Base-by-base conservation (phyloP, 2,797 vertebrate species). In the Kryptolebias ocellatus region DNA sequence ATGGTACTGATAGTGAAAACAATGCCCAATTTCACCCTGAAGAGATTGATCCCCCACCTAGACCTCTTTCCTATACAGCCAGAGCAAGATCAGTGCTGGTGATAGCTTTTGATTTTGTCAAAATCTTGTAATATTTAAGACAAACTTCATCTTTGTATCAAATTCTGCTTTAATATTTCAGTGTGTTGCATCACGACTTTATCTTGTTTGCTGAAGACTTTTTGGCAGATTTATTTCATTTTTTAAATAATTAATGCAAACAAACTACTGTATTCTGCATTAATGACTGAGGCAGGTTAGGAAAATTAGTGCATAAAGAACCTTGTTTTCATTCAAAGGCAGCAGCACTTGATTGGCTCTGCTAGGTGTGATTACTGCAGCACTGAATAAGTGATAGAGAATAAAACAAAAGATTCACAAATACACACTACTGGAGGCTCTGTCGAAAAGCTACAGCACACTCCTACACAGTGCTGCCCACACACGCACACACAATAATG, bases 331-430 rank as follows among this genome's bases (percentile, higher is more conserved):
- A 51, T 76, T 83, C 73, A 87, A 83, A 78, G 78, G 65, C 83
- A 74, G 61, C 69, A 45, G 76, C 71, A 37, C 66, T 76, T 27
- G 61, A 81, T 80, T 53, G 14, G 69, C 75, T 42, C 62, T 37
- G 79, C 69, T 74, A 65, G 79, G 79, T 87, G 81, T 75, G 82
- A 87, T 83, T 84, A 72, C 67, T 67, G 78, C 74, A 14, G 60
- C 59, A 81, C 83, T 80, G 73, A 86, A 85, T 68, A 82, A 78
- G 62, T 86, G 87, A 82, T 67, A 85, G 75, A 81, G 77, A 87
- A 80, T 81, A 88, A 87, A 91, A 91, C 86, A 90, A 91, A 92
- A 86, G 88, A 89, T 80, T 83, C 83, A 80, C 86, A 86, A 90
- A 92, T 86, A 89, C 81, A 80, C 57, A 74, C 84, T 81, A 90